Conservation (phyloP, 2,888 invertebrate genomes). For the Nemotelus nigrinus region DNA sequence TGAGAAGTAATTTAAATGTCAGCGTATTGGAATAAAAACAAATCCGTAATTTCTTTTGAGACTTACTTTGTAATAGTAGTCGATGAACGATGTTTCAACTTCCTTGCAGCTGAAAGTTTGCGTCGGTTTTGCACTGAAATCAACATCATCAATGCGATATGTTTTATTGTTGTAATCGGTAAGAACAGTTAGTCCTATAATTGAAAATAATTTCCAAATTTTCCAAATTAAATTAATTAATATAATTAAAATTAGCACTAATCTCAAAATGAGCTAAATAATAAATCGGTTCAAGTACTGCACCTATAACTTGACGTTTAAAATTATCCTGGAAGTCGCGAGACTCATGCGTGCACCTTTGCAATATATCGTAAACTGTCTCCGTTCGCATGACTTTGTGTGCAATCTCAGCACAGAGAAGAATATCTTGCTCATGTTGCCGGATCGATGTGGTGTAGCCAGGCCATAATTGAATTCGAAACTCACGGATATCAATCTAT, state of each 20-base stretch:
- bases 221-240: not conserved
- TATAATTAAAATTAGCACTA: not conserved
- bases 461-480: constrained; percentile 81
- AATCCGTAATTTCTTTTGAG: not conserved
- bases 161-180: constrained; percentile 79
- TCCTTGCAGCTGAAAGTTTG: constrained; percentile 73
- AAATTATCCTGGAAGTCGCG: constrained; percentile 69
- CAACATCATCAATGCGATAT: constrained; percentile 76
- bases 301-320: constrained; percentile 68
- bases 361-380: constrained; percentile 74
- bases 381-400: constrained; percentile 87
- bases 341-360: constrained; percentile 66
- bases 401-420: constrained; percentile 82
- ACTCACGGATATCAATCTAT: constrained; percentile 70
- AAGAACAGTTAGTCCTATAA: constrained; percentile 67
- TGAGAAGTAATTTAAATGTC: not conserved
- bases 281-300: too few species aligned
- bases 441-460: constrained; percentile 86
- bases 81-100: constrained; percentile 70
- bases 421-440: constrained; percentile 79
- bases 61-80: constrained; percentile 73
- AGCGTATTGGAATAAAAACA: constrained; percentile 1
- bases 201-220: not conserved
- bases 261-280: not conserved
- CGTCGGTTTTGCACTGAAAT: constrained; percentile 70